Conservation (phyloP, 2,113 vertebrate genomes). For the Mesitornis unicolor region DNA sequence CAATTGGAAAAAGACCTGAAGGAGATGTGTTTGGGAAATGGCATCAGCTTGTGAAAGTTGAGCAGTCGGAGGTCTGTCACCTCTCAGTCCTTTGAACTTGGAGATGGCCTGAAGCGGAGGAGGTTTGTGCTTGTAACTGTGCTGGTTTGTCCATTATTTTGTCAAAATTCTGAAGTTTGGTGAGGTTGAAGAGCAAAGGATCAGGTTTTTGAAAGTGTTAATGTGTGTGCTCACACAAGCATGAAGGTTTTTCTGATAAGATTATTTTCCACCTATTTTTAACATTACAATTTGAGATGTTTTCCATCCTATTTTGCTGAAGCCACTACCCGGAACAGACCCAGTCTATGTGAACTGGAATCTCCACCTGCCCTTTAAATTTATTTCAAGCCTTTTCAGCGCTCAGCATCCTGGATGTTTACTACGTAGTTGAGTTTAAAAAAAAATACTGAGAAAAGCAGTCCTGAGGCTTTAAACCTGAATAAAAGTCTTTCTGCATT, state of each 20-base stretch:
- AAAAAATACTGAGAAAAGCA: not conserved
- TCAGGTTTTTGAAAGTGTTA: not conserved
- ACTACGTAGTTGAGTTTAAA: not conserved
- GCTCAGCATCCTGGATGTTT: fast-evolving
- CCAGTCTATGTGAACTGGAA: not conserved
- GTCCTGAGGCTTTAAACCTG: not conserved
- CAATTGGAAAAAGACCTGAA: not conserved
- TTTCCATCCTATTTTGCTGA: not conserved
- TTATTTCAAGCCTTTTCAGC: not conserved
- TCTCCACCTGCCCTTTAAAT: not conserved
- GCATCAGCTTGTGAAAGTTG: not conserved
- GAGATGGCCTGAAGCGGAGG: not conserved
- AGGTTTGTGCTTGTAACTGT: not conserved
- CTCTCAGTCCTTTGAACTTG: not conserved
- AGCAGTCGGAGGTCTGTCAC: not conserved
- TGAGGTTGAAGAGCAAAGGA: not conserved
- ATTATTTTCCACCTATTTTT: not conserved
- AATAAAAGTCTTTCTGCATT: not conserved
- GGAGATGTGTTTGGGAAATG: not conserved
- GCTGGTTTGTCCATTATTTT: fast-evolving
- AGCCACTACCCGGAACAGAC: not conserved
- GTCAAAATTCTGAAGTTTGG: not conserved
- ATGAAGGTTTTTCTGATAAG: fast-evolving
- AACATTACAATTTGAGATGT: not conserved
- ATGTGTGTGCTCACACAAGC: not conserved